Evolutionary conservation across 2,888 invertebrate species (phyloP).

Genomic region (Lissocephala sabroskyi): DNA sequence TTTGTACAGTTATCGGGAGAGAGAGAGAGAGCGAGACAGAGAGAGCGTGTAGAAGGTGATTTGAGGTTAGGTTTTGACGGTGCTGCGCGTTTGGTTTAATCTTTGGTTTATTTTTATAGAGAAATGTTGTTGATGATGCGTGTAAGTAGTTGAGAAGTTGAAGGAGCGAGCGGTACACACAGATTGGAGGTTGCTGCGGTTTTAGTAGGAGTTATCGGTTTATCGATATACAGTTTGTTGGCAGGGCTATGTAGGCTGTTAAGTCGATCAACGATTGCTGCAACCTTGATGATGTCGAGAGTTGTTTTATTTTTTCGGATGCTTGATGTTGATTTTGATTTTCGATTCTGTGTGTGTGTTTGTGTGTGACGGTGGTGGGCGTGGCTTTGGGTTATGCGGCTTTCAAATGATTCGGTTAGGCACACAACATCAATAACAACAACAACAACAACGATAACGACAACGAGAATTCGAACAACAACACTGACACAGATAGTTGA

Average conservation of each 20-base stretch:
- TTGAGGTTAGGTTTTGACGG: too few relatives aligned
- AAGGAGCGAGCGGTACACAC: slow-evolving; percentile 2
- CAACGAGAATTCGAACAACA: slow-evolving; percentile 14
- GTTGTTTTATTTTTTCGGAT: slow-evolving; percentile 4
- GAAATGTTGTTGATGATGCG: not conserved
- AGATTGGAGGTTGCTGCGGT: not conserved
- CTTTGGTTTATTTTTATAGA: too few relatives aligned
- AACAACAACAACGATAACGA: slow-evolving; percentile 39
- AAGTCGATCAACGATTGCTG: not conserved
- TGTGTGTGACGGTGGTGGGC: slow-evolving; percentile 32
- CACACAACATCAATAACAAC: slow-evolving; percentile 24
- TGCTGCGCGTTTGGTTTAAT: too few relatives aligned
- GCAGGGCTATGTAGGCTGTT: not conserved
- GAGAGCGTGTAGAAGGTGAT: too few relatives aligned
- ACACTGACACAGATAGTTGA: slow-evolving; percentile 16
- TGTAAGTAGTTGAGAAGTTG: not conserved
- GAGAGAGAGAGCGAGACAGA: too few relatives aligned
- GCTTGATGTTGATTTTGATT: slow-evolving; percentile 28
- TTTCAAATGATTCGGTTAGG: slow-evolving; percentile 22
- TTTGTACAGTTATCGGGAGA: too few relatives aligned
- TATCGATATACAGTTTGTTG: not conserved
- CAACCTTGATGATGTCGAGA: not conserved
- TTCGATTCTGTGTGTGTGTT: too few relatives aligned
- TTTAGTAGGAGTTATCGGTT: not conserved
- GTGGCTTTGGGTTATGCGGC: slow-evolving; percentile 10